A percentile compares a stretch with the other conserved stretches of the same genome.
Evolutionary conservation across 2,888 invertebrate species (phyloP).

Genomic region (Epiblema foenella): DNA sequence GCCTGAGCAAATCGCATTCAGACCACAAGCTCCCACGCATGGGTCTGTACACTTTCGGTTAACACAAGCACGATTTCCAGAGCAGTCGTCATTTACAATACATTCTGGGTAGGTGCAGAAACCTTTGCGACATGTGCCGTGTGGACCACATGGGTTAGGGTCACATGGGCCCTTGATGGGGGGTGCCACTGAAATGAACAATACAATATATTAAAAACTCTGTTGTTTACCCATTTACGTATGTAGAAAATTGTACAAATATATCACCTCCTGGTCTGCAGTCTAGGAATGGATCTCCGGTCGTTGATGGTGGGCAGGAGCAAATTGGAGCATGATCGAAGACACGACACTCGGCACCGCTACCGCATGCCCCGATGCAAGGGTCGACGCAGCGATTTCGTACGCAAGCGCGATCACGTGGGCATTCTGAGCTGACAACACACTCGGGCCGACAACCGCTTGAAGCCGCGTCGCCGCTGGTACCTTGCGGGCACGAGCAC

Average conservation of each 20-base stretch:
- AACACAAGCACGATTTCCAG: constrained; percentile 91
- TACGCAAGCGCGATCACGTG: constrained; percentile 90
- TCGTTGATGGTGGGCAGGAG: constrained; percentile 88
- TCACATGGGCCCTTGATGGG: constrained; percentile 86
- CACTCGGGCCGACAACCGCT: constrained; percentile 94
- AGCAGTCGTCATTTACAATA: constrained; percentile 93
- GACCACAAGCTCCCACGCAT: constrained; percentile 91
- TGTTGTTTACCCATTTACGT: constrained; percentile 1
- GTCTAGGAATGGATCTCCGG: constrained; percentile 93
- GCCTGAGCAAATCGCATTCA: constrained; percentile 93
- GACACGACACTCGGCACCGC: constrained; percentile 89
- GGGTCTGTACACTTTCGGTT: constrained; percentile 94
- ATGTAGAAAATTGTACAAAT: neutral
- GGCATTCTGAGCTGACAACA: constrained; percentile 92
- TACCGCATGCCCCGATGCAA: constrained; percentile 92
- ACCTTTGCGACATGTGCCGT: constrained; percentile 87
- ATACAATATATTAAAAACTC: constrained; percentile 46
- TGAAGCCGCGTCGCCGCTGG: constrained; percentile 89
- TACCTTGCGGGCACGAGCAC: constrained; percentile 91
- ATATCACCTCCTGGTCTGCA: constrained; percentile 77
- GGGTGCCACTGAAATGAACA: constrained; percentile 60
- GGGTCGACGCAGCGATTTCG: constrained; percentile 92
- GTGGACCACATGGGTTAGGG: constrained; percentile 89
- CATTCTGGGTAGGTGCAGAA: constrained; percentile 93
- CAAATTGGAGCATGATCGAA: constrained; percentile 88